Evolutionary conservation across 1,140 invertebrate species (phyloP).

Genomic region (Sycophila sp.): DNA sequence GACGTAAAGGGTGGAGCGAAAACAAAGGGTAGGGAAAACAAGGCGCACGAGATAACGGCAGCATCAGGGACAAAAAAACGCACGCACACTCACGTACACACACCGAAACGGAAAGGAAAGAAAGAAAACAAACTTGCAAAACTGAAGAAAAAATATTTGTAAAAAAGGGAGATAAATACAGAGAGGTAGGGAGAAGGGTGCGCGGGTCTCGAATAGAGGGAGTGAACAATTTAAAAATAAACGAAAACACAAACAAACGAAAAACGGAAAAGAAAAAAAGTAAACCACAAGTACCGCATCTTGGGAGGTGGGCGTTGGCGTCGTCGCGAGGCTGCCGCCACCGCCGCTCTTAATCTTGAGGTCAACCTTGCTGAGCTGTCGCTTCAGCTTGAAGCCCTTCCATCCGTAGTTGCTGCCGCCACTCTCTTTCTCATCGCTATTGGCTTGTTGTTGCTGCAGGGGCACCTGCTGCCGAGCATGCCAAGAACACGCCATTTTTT

Average conservation of each 20-base stretch:
- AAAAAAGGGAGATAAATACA: background rate
- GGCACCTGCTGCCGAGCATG: background rate
- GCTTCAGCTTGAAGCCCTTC: conserved; percentile 80
- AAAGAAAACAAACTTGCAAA: background rate
- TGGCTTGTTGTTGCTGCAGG: conserved; percentile 41
- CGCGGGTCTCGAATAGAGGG: too few species aligned
- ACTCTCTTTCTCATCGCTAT: background rate
- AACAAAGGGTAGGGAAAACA: background rate
- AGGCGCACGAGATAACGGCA: background rate
- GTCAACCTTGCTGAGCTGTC: conserved; percentile 83
- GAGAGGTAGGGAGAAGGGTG: too few species aligned
- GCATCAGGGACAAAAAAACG: too few species aligned
- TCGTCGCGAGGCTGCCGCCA: conserved; percentile 69
- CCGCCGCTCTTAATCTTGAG: conserved; percentile 79
- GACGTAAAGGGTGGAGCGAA: background rate
- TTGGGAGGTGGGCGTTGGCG: conserved; percentile 60
- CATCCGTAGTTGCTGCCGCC: conserved; percentile 58
- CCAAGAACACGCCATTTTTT: background rate
- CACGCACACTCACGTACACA: too few species aligned
- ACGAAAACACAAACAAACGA: background rate
- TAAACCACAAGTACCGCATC: conserved; percentile 63
- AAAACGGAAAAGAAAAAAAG: conserved; percentile 39
- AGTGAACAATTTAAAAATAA: background rate
- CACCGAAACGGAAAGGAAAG: background rate
- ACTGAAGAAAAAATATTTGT: background rate